Evolutionary conservation across 2,888 invertebrate species (phyloP).

Genomic region (Sisyra nigra): DNA sequence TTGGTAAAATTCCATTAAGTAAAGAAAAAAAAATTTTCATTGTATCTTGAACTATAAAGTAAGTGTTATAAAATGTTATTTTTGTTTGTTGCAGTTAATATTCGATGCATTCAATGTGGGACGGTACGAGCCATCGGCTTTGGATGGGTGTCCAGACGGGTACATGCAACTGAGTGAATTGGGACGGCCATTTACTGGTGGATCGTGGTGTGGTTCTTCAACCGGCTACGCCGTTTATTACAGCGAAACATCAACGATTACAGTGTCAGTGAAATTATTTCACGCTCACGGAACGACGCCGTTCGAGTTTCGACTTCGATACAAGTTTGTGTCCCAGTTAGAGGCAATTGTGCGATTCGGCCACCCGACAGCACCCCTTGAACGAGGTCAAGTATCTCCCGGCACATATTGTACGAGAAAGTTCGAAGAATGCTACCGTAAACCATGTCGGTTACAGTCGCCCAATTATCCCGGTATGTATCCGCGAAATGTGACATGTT

Average conservation of each 20-base stretch:
- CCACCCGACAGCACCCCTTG: conserved; percentile 55
- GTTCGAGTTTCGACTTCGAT: conserved; percentile 66
- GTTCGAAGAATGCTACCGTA: conserved; percentile 71
- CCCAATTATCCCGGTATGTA: conserved; percentile 86
- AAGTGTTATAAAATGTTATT: background rate
- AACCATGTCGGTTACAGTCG: conserved; percentile 72
- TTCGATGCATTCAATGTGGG: conserved; percentile 83
- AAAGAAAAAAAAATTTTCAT: background rate
- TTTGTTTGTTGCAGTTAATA: conserved; percentile 39
- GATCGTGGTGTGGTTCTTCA: conserved; percentile 78
- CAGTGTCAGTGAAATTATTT: conserved; percentile 66
- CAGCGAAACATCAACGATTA: conserved; percentile 80
- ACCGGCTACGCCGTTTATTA: conserved; percentile 70
- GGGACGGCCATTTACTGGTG: conserved; percentile 74
- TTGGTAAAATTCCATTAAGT: background rate
- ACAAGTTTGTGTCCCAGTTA: conserved; percentile 64
- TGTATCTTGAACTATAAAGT: no score
- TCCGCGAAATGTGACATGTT: conserved; percentile 79
- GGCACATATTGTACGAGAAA: conserved; percentile 72
- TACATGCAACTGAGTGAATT: conserved; percentile 78
- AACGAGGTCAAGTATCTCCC: conserved; percentile 71
- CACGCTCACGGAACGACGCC: conserved; percentile 52
- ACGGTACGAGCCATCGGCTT: conserved; percentile 54
- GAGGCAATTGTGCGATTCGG: conserved; percentile 71
- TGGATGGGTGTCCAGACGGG: conserved; percentile 73